Evolutionary conservation across 1,140 invertebrate species (phyloP), one percentile per base, ranked within the genome.

Genomic region (Dreissena polymorpha): DNA sequence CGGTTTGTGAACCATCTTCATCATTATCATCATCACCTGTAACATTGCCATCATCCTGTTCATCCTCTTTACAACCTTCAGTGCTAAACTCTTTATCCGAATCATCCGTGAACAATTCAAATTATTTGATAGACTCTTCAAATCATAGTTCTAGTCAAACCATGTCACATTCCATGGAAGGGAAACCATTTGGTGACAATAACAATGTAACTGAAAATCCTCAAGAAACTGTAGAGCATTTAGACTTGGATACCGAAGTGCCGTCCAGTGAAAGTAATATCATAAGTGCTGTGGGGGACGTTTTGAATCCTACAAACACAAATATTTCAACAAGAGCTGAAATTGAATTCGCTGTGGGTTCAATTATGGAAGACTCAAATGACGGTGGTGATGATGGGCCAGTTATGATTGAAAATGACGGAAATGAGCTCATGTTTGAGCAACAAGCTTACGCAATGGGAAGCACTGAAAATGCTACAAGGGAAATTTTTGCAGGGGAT

Each of bases 351-450:
- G 71, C 53, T 75, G 72, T 83, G 50, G 70, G 75, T 55, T 74
- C 80, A 21, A 83, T 75, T 12, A 83, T 74, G 65, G 72, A 74
- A 57, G 79, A 73, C 3, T n/a, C 79, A 55, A 57, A 53, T 82
- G 80, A 74, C 50, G 23, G 64, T 64, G 16, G 6, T 12, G 70
- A 83, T 55, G 64, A 83, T 8, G 80, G 68, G 21, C 80, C 80
- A 18, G 67, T 83, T 12, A 80, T 80, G 78, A 80, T 80, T 55
- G 78, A 80, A 72, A 80, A 80, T 80, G 78, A 80, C 51, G 78
- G 78, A 14, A 80, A 80, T 80, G 78, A 80, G 53, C 21, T 80
- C 63, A 80, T 80, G 78, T 80, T 80, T 72, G 78, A 80, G 53
- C 78, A 57, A 50, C 69, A 80, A 50, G 53, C 53, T 23, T 64